Evolutionary conservation across 2,113 vertebrate species (phyloP), one percentile per base, ranked within the genome.

Genomic region (Cyanoramphus novaezelandiae): DNA sequence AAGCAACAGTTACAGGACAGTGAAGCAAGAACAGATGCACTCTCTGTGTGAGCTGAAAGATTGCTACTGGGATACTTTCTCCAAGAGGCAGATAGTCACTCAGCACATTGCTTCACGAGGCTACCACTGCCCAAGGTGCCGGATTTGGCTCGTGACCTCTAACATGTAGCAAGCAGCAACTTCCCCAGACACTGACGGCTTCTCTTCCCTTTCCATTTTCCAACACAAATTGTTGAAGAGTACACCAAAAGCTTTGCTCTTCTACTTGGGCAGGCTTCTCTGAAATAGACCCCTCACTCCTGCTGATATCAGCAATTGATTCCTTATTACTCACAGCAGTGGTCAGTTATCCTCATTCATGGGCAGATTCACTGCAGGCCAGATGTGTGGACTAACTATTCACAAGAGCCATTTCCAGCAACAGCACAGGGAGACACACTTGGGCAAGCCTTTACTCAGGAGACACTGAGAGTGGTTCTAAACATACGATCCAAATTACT

Each of bases 401-500:
- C 91, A 62, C 79, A 88, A 2, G 3, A 89, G 52, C 2, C 1
- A 57, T 31, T 76, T 74, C 79, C 63, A 85, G 79, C 7, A 60
- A 74, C 83, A 47, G 83, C 13, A 3, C 69, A 89, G 60, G 25
- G 65, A 94, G 53, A 91, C 44, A 86, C 85, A 25, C 44, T 31
- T 72, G 90, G 90, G 85, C 93, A 95, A 80, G 84, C 13, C 1
- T 44, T 82, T 91, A 57, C 92, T 77, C 25, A 10, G 87, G 86
- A 93, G 70, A 93, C 57, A 39, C 72, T 93, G 70, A 31, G 62
- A 93, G 89, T 75, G 53, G 71, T 90, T 97, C 95, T 37, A 86
- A 95, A 91, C 93, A 92, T 78, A 86, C 60, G 86, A 96, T 93
- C 93, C 92, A 65, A 79, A 95, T 94, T 95, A 95, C 44, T 93